Evolutionary conservation across 2,797 vertebrate species (phyloP), one percentile per base, ranked within the genome.

Genomic region (Erethizon dorsatum): DNA sequence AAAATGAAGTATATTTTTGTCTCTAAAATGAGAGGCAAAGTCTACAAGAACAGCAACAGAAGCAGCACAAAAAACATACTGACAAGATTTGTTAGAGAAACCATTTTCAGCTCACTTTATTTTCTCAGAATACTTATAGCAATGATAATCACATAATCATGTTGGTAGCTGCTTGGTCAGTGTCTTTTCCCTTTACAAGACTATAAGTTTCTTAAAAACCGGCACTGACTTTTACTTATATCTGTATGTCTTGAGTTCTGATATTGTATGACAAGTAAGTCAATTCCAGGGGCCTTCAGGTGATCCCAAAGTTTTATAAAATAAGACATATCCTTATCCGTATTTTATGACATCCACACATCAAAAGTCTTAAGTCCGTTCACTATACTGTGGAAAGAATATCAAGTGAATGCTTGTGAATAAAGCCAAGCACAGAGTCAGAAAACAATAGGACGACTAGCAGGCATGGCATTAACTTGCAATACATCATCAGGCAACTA

Each of bases 21-120:
- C 79, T 95, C 59, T 88, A 83, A 45, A 67, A 86, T 94, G 37
- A 95, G 67, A 83, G 8, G 2, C 31, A 90, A 31, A 79, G 4
- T 77, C 54, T 33, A 37, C 59, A 31, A 73, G 67, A 52, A 14
- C 33, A 45, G 41, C 9, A 54, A 41, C 6, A 85, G 1, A 57
- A 75, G 41, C 73, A 75, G 41, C 73, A 75, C 45, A 31, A 63
- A 78, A 56, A 2, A 79, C n/a, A 82, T 15, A 3, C 45, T 22
- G 17, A 3, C 8, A 83, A 31, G 6, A 6, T 93, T 1, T n/a
- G 9, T 61, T 18, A 10, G 3, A 15, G 0, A 18, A n/a, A 63
- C 26, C 9, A 28, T 20, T 71, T 6, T 41, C 54, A 26, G 22
- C 0, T 24, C n/a, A 24, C 26, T 57, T 75, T 37, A 11, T 37